These are phyloP conservation scores for Mohoua ochrocephala DNA, from an alignment of 2,113 vertebrate genomes.

Conservation along the genomic window DNA sequence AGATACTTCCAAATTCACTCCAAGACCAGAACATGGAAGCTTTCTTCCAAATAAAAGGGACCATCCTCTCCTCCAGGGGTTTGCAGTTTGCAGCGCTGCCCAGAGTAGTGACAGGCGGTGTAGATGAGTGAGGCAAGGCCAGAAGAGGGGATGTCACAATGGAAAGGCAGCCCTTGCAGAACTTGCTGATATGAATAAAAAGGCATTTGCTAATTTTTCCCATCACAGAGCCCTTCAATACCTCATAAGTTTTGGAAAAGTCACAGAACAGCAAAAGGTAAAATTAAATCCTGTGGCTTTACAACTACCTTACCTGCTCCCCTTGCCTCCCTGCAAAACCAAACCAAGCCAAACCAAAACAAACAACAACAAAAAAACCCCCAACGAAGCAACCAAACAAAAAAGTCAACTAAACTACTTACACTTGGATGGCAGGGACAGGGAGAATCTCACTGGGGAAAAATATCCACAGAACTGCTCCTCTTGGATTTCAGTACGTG, in stretches of 20 bases:
- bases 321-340: not conserved
- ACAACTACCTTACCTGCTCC: not conserved
- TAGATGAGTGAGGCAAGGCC: not conserved
- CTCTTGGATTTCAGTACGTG: not conserved
- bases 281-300: not conserved
- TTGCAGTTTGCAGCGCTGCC: not conserved
- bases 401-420: not conserved
- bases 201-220: not conserved
- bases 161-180: not conserved
- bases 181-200: not conserved
- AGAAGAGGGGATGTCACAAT: not conserved
- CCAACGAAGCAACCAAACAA: not conserved
- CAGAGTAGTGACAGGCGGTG: rapidly evolving
- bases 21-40: not conserved
- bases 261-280: not conserved
- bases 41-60: not conserved
- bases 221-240: not conserved
- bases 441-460: not conserved
- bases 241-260: not conserved
- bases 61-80: not conserved
- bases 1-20: not conserved
- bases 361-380: not conserved
- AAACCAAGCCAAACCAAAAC: not conserved
- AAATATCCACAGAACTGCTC: not conserved
- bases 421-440: not conserved